Base-by-base conservation (phyloP, 2,797 vertebrate genomes). In the Erithacus rubecula region DNA sequence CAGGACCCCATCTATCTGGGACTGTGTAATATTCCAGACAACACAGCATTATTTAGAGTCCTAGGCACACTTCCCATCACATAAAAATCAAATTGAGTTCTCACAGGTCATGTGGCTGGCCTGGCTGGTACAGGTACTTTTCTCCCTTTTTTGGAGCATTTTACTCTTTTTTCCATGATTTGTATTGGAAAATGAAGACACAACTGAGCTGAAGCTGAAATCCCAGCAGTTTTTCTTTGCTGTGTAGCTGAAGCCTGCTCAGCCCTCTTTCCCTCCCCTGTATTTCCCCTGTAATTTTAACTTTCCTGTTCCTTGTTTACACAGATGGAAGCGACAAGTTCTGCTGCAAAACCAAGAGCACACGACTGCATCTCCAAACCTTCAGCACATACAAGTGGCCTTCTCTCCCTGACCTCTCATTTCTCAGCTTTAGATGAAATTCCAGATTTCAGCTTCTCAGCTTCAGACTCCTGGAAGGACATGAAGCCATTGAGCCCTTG, bases 231-330 rank as follows among this genome's bases (percentile, higher is more conserved):
- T 52, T 30, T 39, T 70, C 70, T 70, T 86, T 83, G 34, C 83
- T 91, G 24, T 24, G 36, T 29, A 52, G 59, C 67, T 80, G 70
- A 51, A 88, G 64, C 41, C 55, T 83, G 47, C 58, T 71, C 10
- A 2, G 9, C 29, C 71, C 55, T 39, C 62, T 44, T 71, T 71
- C 36, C 32, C 32, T 72, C 24, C 80, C 41, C 84, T 55, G 21
- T n/a, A 64, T 78, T 90, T 86, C 70, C 15, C n/a, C 67, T 84
- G 59, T 37, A 37, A 46, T 10, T n/a, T 69, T 76, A 64, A 60
- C 69, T 84, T 93, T 71, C 87, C 63, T 77, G 37, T 37, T 86
- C 39, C 65, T 59, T 94, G 74, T 94, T 94, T 79, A 47, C 74
- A 93, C 76, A 94, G 94, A 95, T 90, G 91, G 89, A 93, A 67